phyloP scores from a whole-genome alignment of 1,140 invertebrate genomes.

The Leptonema lineaticorne region DNA sequence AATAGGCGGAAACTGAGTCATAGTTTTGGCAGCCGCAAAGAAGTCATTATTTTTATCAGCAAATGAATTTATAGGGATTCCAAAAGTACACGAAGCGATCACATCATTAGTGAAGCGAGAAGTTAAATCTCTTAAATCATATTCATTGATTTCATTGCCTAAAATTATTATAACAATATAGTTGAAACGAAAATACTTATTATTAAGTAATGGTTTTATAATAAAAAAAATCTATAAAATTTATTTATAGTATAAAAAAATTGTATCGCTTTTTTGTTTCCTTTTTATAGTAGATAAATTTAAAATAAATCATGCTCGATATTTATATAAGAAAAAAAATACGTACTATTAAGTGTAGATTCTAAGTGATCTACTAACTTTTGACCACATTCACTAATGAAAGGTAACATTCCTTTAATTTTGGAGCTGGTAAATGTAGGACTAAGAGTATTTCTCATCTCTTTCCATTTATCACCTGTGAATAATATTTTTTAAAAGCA shows the following conservation, averaged over 20 bases:
- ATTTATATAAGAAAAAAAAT: no score
- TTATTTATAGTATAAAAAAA: no score
- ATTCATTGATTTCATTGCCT: slow-evolving; percentile 28
- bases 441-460: slow-evolving; percentile 54
- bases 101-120: slow-evolving; percentile 49
- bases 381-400: slow-evolving; percentile 50
- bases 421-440: slow-evolving; percentile 57
- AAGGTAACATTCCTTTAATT: slow-evolving; percentile 53
- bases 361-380: slow-evolving; percentile 34
- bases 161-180: no score
- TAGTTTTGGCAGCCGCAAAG: slow-evolving; percentile 44
- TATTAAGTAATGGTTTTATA: slow-evolving; percentile 13
- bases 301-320: no score
- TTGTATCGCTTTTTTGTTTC: no score
- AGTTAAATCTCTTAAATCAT: slow-evolving; percentile 54
- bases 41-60: slow-evolving; percentile 49
- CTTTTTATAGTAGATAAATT: no score
- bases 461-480: slow-evolving; percentile 53
- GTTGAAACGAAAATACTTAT: no score
- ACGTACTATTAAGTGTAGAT: background rate
- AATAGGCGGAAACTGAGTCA: slow-evolving; percentile 43
- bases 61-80: slow-evolving; percentile 44
- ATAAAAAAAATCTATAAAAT: no score
- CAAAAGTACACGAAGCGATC: slow-evolving; percentile 46
- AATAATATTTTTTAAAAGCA: no score